Evolutionary conservation across 1,140 invertebrate genomes (phyloP).

Genomic region (Pseudomyrmex pallidus): DNA sequence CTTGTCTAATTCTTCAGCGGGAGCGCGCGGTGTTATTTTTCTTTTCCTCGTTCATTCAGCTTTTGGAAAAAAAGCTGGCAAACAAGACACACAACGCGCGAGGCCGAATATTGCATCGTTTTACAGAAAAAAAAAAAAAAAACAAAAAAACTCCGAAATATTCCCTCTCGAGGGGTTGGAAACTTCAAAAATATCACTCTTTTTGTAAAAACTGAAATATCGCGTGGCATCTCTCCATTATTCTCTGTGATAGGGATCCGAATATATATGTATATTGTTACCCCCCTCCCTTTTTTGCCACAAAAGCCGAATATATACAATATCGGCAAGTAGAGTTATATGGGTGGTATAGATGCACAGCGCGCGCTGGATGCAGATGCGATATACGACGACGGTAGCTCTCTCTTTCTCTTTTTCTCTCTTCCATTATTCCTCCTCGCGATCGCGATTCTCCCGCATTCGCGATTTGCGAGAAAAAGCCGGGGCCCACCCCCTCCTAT

Average conservation of each 20-base stretch:
- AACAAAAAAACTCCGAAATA: background rate
- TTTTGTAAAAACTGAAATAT: constrained; percentile 28
- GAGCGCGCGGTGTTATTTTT: background rate
- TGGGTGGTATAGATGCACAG: background rate
- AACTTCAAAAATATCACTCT: background rate
- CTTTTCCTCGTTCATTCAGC: background rate
- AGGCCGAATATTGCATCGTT: background rate
- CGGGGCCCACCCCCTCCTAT: background rate
- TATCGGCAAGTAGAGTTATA: constrained; percentile 13
- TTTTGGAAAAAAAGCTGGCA: background rate
- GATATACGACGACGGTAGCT: background rate
- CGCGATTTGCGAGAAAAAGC: constrained; percentile 8
- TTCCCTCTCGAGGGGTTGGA: background rate
- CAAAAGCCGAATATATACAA: constrained; percentile 20
- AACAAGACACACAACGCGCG: background rate
- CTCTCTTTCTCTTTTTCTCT: background rate
- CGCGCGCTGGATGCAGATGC: background rate
- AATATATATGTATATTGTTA: constrained; percentile 3
- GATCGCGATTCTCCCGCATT: constrained; percentile 20
- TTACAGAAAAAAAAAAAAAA: background rate
- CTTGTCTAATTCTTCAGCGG: no score
- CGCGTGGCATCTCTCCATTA: background rate
- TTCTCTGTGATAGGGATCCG: constrained; percentile 5
- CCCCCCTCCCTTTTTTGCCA: background rate
- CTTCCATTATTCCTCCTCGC: no score